These are phyloP conservation scores for Momotus momota DNA, from an alignment of 2,797 vertebrate species.

Conservation along the genomic window DNA sequence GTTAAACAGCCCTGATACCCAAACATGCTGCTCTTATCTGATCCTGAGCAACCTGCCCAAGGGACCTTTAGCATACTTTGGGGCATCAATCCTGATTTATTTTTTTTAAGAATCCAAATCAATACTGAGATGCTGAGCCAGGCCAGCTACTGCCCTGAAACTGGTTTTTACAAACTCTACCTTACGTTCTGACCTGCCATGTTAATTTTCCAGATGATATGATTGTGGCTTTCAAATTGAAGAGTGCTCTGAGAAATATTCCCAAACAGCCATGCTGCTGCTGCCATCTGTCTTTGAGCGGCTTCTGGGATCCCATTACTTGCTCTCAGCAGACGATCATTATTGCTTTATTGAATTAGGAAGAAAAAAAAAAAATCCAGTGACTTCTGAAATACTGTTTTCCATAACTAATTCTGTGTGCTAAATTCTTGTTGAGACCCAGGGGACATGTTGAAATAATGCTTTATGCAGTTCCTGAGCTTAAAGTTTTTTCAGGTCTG, in stretches of 20 bases:
- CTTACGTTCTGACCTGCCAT: constrained; percentile 17
- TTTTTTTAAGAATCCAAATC: not conserved
- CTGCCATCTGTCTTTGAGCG: constrained; percentile 62
- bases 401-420: not conserved
- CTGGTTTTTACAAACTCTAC: not conserved
- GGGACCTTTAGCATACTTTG: not conserved
- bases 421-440: not conserved
- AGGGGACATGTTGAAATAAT: not conserved
- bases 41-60: not conserved
- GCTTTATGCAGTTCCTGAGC: not conserved
- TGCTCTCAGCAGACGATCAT: not conserved
- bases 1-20: not conserved
- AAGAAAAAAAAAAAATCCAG: not conserved
- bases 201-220: constrained; percentile 34
- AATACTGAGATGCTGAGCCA: not conserved
- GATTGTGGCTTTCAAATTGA: constrained; percentile 40
- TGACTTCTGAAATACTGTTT: not conserved
- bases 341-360: constrained; percentile 16
- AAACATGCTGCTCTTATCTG: not conserved
- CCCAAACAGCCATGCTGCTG: constrained; percentile 9
- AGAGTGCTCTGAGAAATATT: constrained; percentile 11
- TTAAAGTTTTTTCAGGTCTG: not conserved
- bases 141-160: not conserved
- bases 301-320: constrained; percentile 41
- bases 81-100: not conserved